phyloP scores from a whole-genome alignment of 2,888 invertebrate species.

The Phania funesta region DNA sequence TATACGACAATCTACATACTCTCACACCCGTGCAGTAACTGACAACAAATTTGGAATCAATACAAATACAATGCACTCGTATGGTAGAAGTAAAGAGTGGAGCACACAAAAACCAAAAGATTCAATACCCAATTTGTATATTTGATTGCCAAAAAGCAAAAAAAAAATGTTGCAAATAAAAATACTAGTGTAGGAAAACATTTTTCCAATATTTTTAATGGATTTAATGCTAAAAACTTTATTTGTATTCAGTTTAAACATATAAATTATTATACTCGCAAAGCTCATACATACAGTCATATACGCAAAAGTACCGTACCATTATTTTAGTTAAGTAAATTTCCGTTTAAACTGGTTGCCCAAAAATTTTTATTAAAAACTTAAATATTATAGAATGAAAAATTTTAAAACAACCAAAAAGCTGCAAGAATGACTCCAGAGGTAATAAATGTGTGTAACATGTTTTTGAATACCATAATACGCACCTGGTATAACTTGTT shows the following conservation, averaged over 20 bases:
- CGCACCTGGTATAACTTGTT: no score
- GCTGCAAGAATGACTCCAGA: no score
- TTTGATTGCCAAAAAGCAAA: constrained; percentile 65
- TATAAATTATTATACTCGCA: background rate
- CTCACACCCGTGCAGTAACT: background rate
- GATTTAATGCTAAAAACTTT: constrained; percentile 61
- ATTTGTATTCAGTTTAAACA: constrained; percentile 57
- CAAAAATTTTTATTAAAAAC: no score
- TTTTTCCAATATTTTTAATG: constrained; percentile 64
- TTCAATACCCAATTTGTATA: constrained; percentile 34
- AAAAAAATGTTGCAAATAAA: constrained; percentile 25
- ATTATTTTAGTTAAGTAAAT: background rate
- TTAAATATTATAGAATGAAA: no score
- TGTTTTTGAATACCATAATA: no score
- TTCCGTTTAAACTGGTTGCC: no score
- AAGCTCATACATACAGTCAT: background rate
- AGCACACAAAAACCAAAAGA: constrained; percentile 10
- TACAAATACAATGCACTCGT: constrained; percentile 51
- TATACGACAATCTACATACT: constrained; percentile 1
- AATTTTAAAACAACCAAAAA: no score
- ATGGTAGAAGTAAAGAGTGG: background rate
- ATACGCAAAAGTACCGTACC: background rate
- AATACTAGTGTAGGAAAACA: constrained; percentile 25
- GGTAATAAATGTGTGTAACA: no score
- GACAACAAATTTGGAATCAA: constrained; percentile 53